phyloP scores from a whole-genome alignment of 2,888 invertebrate genomes.

The Syrphus vitripennis region DNA sequence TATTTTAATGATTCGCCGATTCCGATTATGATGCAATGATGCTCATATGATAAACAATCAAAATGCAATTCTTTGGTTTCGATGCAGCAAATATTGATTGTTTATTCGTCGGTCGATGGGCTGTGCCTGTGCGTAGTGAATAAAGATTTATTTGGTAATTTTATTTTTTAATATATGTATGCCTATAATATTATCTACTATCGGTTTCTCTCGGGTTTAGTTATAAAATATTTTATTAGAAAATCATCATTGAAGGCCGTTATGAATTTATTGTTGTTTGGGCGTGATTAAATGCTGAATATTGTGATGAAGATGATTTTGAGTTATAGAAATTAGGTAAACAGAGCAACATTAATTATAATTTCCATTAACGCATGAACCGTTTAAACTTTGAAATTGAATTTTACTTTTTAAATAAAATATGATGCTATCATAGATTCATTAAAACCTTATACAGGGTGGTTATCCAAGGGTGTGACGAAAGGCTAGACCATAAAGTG shows the following conservation, averaged over 20 bases:
- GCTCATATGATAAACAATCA: slow-evolving; percentile 44
- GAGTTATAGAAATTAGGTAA: no score
- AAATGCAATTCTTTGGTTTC: slow-evolving; percentile 40
- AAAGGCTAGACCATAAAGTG: no score
- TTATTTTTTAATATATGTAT: slow-evolving; percentile 29
- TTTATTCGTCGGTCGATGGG: slow-evolving; percentile 23
- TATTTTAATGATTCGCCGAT: slow-evolving; percentile 50
- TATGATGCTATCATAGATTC: no score
- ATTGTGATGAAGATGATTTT: neutral
- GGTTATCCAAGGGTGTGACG: no score
- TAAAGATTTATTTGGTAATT: slow-evolving; percentile 38
- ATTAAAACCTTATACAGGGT: no score
- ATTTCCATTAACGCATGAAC: no score
- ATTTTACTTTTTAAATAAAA: no score
- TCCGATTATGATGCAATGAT: neutral
- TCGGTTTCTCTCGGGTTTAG: neutral
- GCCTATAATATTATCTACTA: no score
- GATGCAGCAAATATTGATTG: slow-evolving; percentile 56
- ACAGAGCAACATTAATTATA: no score
- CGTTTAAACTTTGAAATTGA: no score
- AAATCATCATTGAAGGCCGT: slow-evolving; percentile 33
- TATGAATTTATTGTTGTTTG: neutral
- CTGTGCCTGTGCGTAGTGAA: neutral
- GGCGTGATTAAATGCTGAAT: neutral
- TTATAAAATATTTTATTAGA: slow-evolving; percentile 47